Evolutionary conservation across 2,113 vertebrate genomes (phyloP), one percentile per base, ranked within the genome.

Genomic region (Semicossyphus pulcher): DNA sequence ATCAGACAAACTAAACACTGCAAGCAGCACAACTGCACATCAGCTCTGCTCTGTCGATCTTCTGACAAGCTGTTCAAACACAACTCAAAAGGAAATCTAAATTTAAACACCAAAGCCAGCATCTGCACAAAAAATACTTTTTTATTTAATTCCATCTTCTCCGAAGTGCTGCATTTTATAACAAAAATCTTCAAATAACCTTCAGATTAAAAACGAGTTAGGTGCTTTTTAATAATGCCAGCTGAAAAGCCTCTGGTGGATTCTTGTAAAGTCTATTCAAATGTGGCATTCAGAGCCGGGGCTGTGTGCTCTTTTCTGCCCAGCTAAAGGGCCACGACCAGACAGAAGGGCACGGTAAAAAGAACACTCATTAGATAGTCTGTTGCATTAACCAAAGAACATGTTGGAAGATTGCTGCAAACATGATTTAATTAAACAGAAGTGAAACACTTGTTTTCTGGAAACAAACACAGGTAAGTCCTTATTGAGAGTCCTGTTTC

Each of bases 261-360:
- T 72, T 71, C 65, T 47, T 67, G 78, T 80, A 36, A 51, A 64
- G 29, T 67, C 57, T 56, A 71, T 85, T 84, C 52, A 76, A 79
- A 76, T 57, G 73, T 73, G 60, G 56, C 65, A 57, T 74, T 82
- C 31, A 64, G 66, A 58, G 72, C 39, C 12, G 54, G 11, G 6
- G 41, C 32, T 65, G 56, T 12, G 37, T 39, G 64, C 36, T 47
- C 45, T 63, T 56, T 16, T 14, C 72, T 54, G 39, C 20, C 20
- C 37, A 5, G 39, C 28, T 20, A 10, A 45, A 45, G 64, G 15
- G 16, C 75, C 44, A 44, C 51, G 28, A 41, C 3, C n/a, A 49
- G 32, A 86, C 25, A 72, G 45, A 76, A 80, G 37, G 21, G 31
- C 44, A 32, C 0, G 25, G 44, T 21, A 7, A 23, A 62, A 45